Evolutionary conservation across 2,797 vertebrate species (phyloP).

Genomic region (Sebastolobus alascanus): DNA sequence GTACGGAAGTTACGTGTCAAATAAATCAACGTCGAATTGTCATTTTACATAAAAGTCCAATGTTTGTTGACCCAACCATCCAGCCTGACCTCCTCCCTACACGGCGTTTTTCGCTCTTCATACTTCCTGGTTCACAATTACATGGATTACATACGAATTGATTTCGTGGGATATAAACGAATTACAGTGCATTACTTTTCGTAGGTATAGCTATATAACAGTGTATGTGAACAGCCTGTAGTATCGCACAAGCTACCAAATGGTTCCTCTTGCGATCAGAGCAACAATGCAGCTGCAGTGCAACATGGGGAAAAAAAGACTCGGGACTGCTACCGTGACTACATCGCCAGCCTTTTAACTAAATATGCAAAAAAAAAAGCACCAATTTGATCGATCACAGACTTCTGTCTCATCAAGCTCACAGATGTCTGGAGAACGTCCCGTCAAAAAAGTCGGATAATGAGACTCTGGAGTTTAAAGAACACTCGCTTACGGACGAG

Average conservation of each 20-base stretch:
- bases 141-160: no score
- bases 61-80: no score
- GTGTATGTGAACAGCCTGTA: neutral
- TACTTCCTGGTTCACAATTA: no score
- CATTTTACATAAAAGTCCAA: no score
- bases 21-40: no score
- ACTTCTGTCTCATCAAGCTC: neutral
- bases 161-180: no score
- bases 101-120: no score
- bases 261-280: constrained; percentile 2
- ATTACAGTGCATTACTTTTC: no score
- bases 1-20: no score
- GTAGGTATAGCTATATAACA: fast-evolving
- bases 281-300: neutral
- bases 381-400: constrained; percentile 3
- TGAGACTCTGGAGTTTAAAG: constrained; percentile 1
- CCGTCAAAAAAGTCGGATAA: neutral
- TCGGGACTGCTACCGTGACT: constrained; percentile 12
- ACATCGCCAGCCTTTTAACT: constrained; percentile 18
- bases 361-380: constrained; percentile 17
- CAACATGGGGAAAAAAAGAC: constrained; percentile 4
- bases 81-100: no score
- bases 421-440: constrained; percentile 7
- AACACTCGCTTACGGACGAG: neutral
- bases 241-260: constrained; percentile 3